These are phyloP conservation scores for Subacronicta megacephala DNA, from an alignment of 2,888 invertebrate genomes.

Conservation along the genomic window DNA sequence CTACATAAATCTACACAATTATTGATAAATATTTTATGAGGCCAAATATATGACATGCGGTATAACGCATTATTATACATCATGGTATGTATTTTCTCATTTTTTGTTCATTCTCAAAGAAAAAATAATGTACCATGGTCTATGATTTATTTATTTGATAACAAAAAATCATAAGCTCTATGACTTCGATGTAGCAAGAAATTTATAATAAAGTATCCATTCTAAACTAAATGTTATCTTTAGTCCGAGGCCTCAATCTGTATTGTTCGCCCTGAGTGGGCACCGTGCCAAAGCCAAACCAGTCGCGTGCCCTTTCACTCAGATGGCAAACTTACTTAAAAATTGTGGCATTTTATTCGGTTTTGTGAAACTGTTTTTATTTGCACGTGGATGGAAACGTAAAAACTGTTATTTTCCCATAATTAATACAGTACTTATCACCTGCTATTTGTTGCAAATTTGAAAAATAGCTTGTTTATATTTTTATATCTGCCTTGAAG, in stretches of 20 bases:
- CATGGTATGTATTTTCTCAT: too few species aligned
- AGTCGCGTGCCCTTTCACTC: constrained; percentile 21
- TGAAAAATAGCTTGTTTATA: too few species aligned
- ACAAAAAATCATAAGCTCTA: background rate
- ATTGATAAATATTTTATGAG: too few species aligned
- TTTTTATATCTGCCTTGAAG: too few species aligned
- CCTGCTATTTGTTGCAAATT: too few species aligned
- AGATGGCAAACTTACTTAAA: background rate
- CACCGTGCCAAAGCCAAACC: constrained; percentile 30
- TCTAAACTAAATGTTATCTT: constrained; percentile 1
- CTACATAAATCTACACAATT: too few species aligned
- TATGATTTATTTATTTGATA: background rate
- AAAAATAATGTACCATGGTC: too few species aligned
- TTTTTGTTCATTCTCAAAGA: too few species aligned
- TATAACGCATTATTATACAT: too few species aligned
- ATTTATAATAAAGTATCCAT: background rate
- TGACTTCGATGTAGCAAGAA: background rate
- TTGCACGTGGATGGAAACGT: background rate
- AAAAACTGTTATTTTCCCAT: too few species aligned
- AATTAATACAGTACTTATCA: too few species aligned
- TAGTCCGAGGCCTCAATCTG: constrained; percentile 11
- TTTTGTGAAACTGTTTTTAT: background rate
- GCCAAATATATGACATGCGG: too few species aligned
- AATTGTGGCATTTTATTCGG: constrained; percentile 7
- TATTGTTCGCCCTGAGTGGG: constrained; percentile 10